A percentile compares a stretch with the other conserved stretches of the same genome.
phyloP scores from a whole-genome alignment of 1,140 invertebrate genomes.

The Zaprionus davidi region DNA sequence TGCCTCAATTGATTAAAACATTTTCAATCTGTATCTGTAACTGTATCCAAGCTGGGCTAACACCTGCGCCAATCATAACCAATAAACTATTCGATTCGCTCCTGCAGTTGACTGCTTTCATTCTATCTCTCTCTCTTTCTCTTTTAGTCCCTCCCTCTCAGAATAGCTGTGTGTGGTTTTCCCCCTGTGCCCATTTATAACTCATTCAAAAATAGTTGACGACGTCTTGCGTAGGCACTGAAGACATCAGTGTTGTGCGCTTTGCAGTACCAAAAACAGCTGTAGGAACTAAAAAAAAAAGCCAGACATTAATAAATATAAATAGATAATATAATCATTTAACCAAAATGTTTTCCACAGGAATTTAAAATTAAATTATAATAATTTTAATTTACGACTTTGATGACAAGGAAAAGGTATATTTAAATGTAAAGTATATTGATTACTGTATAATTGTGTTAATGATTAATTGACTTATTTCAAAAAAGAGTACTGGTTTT shows the following conservation, averaged over 20 bases:
- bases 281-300: background rate
- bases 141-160: background rate
- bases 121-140: background rate
- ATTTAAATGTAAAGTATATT: no score
- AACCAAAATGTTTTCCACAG: no score
- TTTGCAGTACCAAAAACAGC: background rate
- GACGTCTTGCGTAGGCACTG: slow-evolving; percentile 10
- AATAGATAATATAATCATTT: no score
- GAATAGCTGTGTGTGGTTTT: background rate
- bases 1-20: background rate
- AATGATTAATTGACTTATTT: no score
- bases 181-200: slow-evolving; percentile 29
- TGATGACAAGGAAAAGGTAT: no score
- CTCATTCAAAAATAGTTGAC: slow-evolving; percentile 47
- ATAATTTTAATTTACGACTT: no score
- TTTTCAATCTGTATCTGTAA: background rate
- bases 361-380: no score
- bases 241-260: background rate
- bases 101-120: background rate
- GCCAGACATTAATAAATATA: no score
- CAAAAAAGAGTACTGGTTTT: no score
- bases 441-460: no score
- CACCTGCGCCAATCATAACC: background rate
- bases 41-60: background rate
- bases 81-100: slow-evolving; percentile 7